Base-by-base conservation (phyloP, 2,113 vertebrate genomes). In the Sterna hirundo region DNA sequence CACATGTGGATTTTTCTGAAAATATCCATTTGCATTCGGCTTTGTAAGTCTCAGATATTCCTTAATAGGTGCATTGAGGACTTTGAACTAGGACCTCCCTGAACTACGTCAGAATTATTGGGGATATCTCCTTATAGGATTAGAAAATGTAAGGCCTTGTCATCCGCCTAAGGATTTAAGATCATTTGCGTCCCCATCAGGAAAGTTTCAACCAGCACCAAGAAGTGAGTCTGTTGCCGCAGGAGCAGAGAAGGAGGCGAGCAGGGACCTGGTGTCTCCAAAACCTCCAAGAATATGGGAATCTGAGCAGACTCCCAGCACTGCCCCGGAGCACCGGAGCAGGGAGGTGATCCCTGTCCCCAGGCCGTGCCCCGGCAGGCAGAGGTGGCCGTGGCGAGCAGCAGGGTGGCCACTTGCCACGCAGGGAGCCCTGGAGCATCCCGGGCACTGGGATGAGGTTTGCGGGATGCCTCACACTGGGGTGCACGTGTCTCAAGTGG, bases 21-120 rank as follows among this genome's bases (percentile, higher is more conserved):
- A 23, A 26, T 12, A 25, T 2, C n/a, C 30, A 0, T 1, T 8
- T 47, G 11, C 7, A 0, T 32, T 42, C 40, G 47, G 38, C 68
- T 90, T 42, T 66, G 42, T 23, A 47, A 49, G 49, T 25, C 77
- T n/a, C 65, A 17, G 58, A 19, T 69, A 3, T 34, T 47, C 38
- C 26, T n/a, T 51, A 54, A 66, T 13, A 36, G 20, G 61, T 72
- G 15, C 19, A 2, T 8, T 9, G 66, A 65, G 66, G 34, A 5
- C 23, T 54, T 77, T 54, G 72, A 83, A 64, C 46, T 49, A 42
- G 15, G 60, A 44, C 27, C 60, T 47, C 20, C 16, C 14, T 65
- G 29, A 49, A 55, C 15, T 10, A 61, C 20, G 44, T 32, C 26
- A 44, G 2, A 91, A 52, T 68, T 79, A 10, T 49, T 78, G 81